A percentile compares a stretch with the other conserved stretches of the same genome.
Conservation (phyloP, 2,888 invertebrate species). For the Scaptomyza flava region DNA sequence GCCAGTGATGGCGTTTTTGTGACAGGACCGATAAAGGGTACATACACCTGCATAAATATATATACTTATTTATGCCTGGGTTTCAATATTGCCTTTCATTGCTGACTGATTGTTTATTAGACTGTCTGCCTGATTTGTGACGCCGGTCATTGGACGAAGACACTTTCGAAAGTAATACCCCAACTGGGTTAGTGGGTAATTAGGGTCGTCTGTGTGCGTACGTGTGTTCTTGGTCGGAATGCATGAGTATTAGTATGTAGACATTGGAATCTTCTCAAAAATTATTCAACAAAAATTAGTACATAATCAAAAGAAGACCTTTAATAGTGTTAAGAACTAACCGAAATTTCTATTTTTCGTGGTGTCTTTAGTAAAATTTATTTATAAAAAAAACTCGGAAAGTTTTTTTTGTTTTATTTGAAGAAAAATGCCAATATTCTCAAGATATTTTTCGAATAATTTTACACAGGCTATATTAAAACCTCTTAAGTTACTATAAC, state of each 20-base stretch:
- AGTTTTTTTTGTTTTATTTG: too few species aligned
- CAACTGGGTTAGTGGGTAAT: slow-evolving; percentile 7
- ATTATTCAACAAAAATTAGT: too few species aligned
- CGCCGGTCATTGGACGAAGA: slow-evolving; percentile 1
- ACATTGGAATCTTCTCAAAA: slow-evolving; percentile 28
- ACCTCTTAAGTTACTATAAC: too few species aligned
- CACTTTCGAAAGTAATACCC: slow-evolving; percentile 3
- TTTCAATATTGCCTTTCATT: slow-evolving; percentile 23
- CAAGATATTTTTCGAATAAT: too few species aligned
- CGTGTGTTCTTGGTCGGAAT: neutral
- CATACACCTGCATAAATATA: slow-evolving; percentile 7
- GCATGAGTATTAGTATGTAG: too few species aligned
- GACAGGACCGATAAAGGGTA: slow-evolving; percentile 14
- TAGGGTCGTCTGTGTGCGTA: neutral
- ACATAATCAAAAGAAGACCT: too few species aligned
- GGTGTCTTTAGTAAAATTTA: too few species aligned
- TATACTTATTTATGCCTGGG: slow-evolving; percentile 51
- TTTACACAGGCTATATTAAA: too few species aligned
- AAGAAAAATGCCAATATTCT: too few species aligned
- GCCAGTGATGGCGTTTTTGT: slow-evolving; percentile 8
- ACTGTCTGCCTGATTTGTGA: slow-evolving; percentile 53
- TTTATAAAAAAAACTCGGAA: too few species aligned
- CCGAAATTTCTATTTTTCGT: too few species aligned
- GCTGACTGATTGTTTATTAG: slow-evolving; percentile 72
- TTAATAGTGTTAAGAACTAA: too few species aligned